Conservation (phyloP, 2,113 vertebrate species). For the Numida meleagris region DNA sequence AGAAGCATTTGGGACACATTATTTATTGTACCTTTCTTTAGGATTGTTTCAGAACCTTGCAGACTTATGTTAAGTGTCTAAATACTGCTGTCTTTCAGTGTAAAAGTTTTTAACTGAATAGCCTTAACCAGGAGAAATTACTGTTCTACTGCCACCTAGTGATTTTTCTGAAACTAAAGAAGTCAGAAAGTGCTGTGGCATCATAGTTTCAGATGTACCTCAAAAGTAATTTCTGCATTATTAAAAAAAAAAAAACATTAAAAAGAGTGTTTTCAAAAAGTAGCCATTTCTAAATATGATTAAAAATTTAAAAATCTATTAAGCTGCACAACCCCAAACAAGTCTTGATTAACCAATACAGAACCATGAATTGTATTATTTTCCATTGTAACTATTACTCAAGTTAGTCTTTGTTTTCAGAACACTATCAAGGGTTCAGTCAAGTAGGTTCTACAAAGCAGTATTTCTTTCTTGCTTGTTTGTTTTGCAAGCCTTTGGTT, state of each 20-base stretch:
- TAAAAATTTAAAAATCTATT: neutral
- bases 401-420: neutral
- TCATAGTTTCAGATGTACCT: neutral
- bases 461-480: neutral
- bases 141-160: conserved; percentile 41
- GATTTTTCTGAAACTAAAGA: neutral
- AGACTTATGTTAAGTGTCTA: neutral
- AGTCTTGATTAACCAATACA: neutral
- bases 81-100: neutral
- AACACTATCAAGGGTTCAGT: neutral
- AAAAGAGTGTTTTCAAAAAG: neutral
- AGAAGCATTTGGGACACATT: neutral
- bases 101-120: neutral
- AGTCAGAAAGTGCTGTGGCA: neutral
- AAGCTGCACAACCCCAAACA: neutral
- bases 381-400: neutral
- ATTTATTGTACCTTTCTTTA: neutral
- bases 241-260: neutral
- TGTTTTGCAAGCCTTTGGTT: neutral
- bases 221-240: neutral
- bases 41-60: neutral
- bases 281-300: neutral
- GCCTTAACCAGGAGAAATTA: neutral
- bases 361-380: neutral
- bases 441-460: neutral